Percentiles rank a stretch among this genome's conserved stretches.
These are phyloP conservation scores for Zosterops japonicus DNA, from an alignment of 2,113 vertebrate genomes.

Conservation along the genomic window DNA sequence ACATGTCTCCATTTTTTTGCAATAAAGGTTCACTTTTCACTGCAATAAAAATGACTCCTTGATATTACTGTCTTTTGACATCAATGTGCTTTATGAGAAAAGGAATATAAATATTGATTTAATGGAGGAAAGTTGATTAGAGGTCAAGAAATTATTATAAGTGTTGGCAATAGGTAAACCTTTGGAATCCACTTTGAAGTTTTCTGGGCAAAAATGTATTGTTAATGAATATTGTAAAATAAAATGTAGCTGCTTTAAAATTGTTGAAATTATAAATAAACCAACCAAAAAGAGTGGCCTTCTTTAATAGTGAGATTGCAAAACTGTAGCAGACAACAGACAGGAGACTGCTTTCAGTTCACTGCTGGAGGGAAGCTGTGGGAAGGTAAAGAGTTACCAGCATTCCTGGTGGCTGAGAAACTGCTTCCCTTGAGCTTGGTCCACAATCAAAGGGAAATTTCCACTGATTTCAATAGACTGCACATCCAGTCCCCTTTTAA, in stretches of 20 bases:
- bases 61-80: neutral
- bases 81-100: neutral
- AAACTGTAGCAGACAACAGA: neutral
- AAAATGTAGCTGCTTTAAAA: neutral
- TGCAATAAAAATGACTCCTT: neutral
- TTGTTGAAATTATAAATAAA: neutral
- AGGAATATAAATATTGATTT: neutral
- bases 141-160: neutral
- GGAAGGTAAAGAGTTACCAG: neutral
- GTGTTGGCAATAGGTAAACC: neutral
- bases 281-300: neutral
- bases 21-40: neutral
- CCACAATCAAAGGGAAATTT: neutral
- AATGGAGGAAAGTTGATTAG: neutral
- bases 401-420: neutral
- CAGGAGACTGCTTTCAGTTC: neutral
- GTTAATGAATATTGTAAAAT: neutral
- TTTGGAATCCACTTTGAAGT: neutral
- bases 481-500: neutral
- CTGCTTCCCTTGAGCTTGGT: neutral
- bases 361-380: neutral
- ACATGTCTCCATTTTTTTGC: neutral
- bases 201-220: neutral
- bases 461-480: neutral
- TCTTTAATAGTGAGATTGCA: neutral